Evolutionary conservation across 2,888 invertebrate species (phyloP).

Genomic region (Aspidiotus destructor): DNA sequence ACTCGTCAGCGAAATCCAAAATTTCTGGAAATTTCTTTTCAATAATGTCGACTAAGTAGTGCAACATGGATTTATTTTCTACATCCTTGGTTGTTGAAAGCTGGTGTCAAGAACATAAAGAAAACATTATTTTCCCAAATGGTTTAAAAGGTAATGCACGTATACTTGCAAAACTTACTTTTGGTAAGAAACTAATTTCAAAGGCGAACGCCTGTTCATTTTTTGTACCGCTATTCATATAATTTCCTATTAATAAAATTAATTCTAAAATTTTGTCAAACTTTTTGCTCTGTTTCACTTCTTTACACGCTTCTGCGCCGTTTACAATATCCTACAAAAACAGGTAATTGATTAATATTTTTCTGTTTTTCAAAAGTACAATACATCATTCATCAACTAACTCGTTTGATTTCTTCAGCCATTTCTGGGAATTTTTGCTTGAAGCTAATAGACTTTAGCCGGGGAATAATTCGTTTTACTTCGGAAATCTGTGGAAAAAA

Average conservation of each 20-base stretch:
- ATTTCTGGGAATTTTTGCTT: slow-evolving; percentile 77
- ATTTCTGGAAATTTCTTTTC: slow-evolving; percentile 82
- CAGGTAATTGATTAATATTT: neutral
- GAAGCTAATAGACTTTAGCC: slow-evolving; percentile 82
- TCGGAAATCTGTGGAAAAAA: slow-evolving; percentile 59
- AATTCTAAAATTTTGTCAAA: slow-evolving; percentile 84
- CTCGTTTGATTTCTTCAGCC: slow-evolving; percentile 77
- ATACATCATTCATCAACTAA: slow-evolving; percentile 40
- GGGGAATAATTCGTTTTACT: slow-evolving; percentile 73
- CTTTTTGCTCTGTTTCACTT: slow-evolving; percentile 77
- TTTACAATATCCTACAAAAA: slow-evolving; percentile 65
- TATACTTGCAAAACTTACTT: slow-evolving; percentile 49
- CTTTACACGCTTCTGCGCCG: slow-evolving; percentile 90
- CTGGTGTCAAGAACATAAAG: slow-evolving; percentile 44
- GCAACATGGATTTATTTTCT: slow-evolving; percentile 86
- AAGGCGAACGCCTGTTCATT: slow-evolving; percentile 93
- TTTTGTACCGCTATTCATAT: slow-evolving; percentile 90
- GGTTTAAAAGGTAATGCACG: neutral
- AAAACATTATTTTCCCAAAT: slow-evolving; percentile 15
- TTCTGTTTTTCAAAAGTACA: neutral
- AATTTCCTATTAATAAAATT: slow-evolving; percentile 84
- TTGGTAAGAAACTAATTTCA: slow-evolving; percentile 90
- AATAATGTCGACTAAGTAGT: slow-evolving; percentile 79
- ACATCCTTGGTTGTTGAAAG: slow-evolving; percentile 82
- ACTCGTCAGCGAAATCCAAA: slow-evolving; percentile 71